A percentile compares a stretch with the other conserved stretches of the same genome.
Conservation (phyloP, 2,113 vertebrate genomes). For the Ptilorrhoa leucosticta region DNA sequence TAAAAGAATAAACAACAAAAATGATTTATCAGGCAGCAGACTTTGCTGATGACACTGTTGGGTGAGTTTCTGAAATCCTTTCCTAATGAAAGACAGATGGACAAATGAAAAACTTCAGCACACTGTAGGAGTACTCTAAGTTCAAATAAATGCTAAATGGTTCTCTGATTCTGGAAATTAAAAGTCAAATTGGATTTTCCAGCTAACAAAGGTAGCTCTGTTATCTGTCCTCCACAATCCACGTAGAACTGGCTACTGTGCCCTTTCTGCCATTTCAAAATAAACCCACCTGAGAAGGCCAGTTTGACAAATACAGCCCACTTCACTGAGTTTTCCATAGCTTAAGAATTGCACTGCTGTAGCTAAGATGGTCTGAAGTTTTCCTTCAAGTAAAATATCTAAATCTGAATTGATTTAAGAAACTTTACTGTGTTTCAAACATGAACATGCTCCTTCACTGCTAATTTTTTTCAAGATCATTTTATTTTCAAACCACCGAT, state of each 20-base stretch:
- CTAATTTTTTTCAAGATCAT: not conserved
- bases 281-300: not conserved
- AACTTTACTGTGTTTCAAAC: not conserved
- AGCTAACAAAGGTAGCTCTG: not conserved
- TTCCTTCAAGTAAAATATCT: not conserved
- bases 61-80: conserved; percentile 64
- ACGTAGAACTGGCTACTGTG: not conserved
- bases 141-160: conserved; percentile 15
- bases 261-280: not conserved
- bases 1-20: conserved; percentile 21
- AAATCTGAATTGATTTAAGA: not conserved
- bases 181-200: not conserved
- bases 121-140: not conserved
- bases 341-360: not conserved
- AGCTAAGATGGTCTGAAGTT: not conserved
- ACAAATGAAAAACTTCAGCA: conserved; percentile 60
- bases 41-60: conserved; percentile 63
- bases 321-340: not conserved
- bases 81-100: conserved; percentile 79
- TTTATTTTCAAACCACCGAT: not conserved
- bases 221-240: not conserved
- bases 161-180: not conserved
- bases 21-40: conserved; percentile 49
- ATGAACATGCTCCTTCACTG: not conserved
- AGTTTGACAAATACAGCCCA: not conserved